Conservation (phyloP, 2,113 vertebrate genomes). For the Stigmatopora argus region DNA sequence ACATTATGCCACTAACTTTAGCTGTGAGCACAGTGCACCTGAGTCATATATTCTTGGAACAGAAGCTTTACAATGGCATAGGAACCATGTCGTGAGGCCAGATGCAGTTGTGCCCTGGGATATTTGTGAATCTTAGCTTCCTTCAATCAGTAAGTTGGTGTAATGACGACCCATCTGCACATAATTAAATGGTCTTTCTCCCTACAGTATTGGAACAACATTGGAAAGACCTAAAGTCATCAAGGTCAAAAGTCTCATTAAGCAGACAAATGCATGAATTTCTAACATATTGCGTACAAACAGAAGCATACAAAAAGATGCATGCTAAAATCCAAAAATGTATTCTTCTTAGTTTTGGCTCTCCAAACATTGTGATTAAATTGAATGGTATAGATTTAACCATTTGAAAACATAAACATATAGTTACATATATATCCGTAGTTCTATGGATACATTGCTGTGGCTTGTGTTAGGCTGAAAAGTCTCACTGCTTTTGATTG, state of each 20-base stretch:
- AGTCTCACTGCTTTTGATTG: no score
- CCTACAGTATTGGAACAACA: background rate
- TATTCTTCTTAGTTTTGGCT: background rate
- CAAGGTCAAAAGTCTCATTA: background rate
- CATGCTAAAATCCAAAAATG: no score
- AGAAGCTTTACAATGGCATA: background rate
- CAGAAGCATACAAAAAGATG: background rate
- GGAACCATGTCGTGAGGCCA: conserved; percentile 1
- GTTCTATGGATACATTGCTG: no score
- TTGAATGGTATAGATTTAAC: no score
- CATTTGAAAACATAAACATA: no score
- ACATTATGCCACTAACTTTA: background rate
- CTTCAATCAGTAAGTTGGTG: background rate
- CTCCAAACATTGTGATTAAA: no score
- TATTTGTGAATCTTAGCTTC: conserved; percentile 3
- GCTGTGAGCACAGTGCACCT: background rate
- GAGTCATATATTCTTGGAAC: conserved; percentile 3
- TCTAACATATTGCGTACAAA: background rate
- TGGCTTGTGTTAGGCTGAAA: no score
- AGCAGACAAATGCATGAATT: background rate
- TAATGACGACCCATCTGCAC: background rate
- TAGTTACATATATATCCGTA: no score
- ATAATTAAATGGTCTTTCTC: background rate
- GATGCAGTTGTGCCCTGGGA: conserved; percentile 2
- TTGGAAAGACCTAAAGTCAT: background rate